A percentile compares a stretch with the other conserved stretches of the same genome.
Conservation (phyloP, 2,113 vertebrate genomes). For the Scytalopus superciliaris region DNA sequence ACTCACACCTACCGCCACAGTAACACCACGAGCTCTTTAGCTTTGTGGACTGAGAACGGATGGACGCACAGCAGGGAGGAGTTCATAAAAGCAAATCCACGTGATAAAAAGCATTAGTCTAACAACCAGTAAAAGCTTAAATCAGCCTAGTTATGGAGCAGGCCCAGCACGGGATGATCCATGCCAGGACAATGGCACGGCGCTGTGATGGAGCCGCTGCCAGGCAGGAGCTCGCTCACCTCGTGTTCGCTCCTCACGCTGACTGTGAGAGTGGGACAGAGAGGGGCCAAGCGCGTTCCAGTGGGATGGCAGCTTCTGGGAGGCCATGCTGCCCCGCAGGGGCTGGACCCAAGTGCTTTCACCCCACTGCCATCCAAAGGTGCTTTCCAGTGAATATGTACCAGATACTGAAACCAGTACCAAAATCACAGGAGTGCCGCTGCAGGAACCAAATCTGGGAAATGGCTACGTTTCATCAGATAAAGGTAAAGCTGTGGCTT, state of each 20-base stretch:
- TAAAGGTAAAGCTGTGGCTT: background rate
- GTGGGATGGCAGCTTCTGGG: background rate
- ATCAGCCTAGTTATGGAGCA: background rate
- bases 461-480: background rate
- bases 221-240: background rate
- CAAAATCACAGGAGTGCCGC: background rate
- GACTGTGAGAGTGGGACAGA: background rate
- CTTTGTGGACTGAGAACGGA: background rate
- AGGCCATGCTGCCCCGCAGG: background rate
- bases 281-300: background rate
- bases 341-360: background rate
- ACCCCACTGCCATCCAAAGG: background rate
- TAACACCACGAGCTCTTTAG: background rate
- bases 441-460: background rate
- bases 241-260: rapidly evolving
- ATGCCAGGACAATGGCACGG: rapidly evolving
- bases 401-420: background rate
- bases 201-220: background rate
- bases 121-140: background rate
- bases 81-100: background rate
- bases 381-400: background rate
- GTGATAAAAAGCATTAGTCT: background rate
- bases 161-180: background rate
- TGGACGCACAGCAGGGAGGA: rapidly evolving
- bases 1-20: background rate